phyloP scores from a whole-genome alignment of 2,797 vertebrate species.

The Brotula barbata region DNA sequence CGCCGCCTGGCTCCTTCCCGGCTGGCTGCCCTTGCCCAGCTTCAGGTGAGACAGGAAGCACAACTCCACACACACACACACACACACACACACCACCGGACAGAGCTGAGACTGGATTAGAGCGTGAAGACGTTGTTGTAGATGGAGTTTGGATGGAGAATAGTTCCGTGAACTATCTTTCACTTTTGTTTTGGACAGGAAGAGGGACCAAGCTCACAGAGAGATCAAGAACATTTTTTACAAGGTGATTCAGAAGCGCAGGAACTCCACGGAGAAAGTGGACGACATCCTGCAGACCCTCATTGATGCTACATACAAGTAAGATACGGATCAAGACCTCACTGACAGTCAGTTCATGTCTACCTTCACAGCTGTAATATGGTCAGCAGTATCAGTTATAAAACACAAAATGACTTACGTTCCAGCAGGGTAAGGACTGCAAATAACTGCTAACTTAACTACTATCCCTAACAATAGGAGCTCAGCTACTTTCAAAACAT shows the following conservation, averaged over 20 bases:
- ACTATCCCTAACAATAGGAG: no score
- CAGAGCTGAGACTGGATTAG: neutral
- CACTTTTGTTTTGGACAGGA: slow-evolving; percentile 70
- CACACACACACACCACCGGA: no score
- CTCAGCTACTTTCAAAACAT: no score
- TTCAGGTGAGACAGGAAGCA: slow-evolving; percentile 83
- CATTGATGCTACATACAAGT: slow-evolving; percentile 94
- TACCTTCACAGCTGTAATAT: no score
- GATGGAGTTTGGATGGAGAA: no score
- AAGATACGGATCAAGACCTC: no score
- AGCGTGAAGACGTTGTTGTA: neutral
- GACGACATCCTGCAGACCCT: slow-evolving; percentile 96
- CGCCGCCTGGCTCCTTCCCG: slow-evolving; percentile 93
- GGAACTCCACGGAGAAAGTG: slow-evolving; percentile 78
- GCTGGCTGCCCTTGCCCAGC: slow-evolving; percentile 95
- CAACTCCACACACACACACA: neutral
- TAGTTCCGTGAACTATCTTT: no score
- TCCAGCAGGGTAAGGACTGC: no score
- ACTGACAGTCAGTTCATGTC: no score
- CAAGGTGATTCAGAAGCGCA: slow-evolving; percentile 90
- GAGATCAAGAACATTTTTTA: slow-evolving; percentile 96
- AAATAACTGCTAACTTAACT: no score
- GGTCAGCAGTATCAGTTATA: no score
- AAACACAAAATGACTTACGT: neutral
- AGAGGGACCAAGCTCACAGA: slow-evolving; percentile 88